Evolutionary conservation across 2,888 invertebrate genomes (phyloP), one percentile per base, ranked within the genome.

Genomic region (Amphipyra tragopoginis): DNA sequence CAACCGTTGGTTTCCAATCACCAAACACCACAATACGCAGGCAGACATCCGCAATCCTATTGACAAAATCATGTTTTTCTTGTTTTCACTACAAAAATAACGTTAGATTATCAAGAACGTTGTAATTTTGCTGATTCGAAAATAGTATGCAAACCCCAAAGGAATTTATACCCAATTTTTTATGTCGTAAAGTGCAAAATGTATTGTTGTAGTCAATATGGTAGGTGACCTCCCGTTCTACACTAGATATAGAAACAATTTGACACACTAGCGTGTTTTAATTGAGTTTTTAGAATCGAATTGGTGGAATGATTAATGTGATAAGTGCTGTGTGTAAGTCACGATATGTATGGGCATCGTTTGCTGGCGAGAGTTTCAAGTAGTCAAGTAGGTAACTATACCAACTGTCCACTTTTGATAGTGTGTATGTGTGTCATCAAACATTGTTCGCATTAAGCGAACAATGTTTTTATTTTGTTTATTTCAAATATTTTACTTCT

Each of bases 21-120:
- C 68, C 86, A 88, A 83, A 85, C 65, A 62, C 56, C 66, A 81
- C 79, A 80, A 82, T 81, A 80, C 72, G 45, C 49, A 73, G 75
- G 65, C 77, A 82, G 65, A 88, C 83, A 90, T 89, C 89, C 90
- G 89, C 87, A 85, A 90, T 86, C 87, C 69, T 65, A 74, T 75
- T 77, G 70, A 77, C 67, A 72, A 79, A 79, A 86, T 82, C 88
- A 62, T 75, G 88, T 88, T 90, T 87, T 88, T 86, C 89, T 83
- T 62, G 88, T 86, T 90, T 87, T 78, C 62, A 75, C 74, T 65
- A 74, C 59, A 63, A 77, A 83, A 83, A 83, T 80, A 82, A 79
- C 76, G 80, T 79, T 81, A 81, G 72, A 57, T 65, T 60, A 66
- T 59, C 26, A 33, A 65, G 57, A 65, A 67, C 64, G 53, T 33